phyloP scores from a whole-genome alignment of 2,797 vertebrate species.

The Schizopygopsis pylzovi region DNA sequence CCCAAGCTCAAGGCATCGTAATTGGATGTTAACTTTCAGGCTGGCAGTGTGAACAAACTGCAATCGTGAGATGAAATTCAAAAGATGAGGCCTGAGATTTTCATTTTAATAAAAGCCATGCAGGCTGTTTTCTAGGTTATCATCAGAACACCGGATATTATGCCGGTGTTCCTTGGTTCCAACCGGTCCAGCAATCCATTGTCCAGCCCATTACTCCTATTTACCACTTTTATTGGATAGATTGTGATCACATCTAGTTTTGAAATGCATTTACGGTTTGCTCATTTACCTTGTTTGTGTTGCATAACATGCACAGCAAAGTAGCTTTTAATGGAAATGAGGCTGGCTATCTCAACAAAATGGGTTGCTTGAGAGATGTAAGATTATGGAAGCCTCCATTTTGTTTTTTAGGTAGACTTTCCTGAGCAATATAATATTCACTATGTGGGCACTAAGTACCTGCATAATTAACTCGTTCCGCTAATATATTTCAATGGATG shows the following conservation, averaged over 20 bases:
- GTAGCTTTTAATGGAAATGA: conserved; percentile 42
- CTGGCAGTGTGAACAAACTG: conserved; percentile 33
- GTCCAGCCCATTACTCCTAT: conserved; percentile 65
- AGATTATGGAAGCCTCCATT: conserved; percentile 18
- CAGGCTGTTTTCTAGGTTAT: conserved; percentile 63
- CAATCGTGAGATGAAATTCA: conserved; percentile 44
- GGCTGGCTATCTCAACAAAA: conserved; percentile 27
- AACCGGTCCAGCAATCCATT: conserved; percentile 47
- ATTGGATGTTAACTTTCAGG: conserved; percentile 29
- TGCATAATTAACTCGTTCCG: conserved; percentile 31
- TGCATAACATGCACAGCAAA: conserved; percentile 4
- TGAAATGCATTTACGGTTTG: conserved; percentile 47
- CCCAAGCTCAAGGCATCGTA: conserved; percentile 60
- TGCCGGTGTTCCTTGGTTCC: conserved; percentile 60
- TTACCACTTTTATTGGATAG: conserved; percentile 70
- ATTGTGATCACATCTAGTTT: conserved; percentile 58
- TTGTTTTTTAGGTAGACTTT: conserved; percentile 22
- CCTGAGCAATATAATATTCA: neutral
- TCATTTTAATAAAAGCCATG: conserved; percentile 64
- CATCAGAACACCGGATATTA: conserved; percentile 80
- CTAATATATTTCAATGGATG: conserved; percentile 28
- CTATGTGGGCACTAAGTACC: conserved; percentile 29
- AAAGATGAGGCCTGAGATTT: conserved; percentile 58
- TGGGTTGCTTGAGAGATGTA: neutral
- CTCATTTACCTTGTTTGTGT: conserved; percentile 42